Conservation (phyloP, 1,140 invertebrate genomes). For the Sitobion miscanthi region DNA sequence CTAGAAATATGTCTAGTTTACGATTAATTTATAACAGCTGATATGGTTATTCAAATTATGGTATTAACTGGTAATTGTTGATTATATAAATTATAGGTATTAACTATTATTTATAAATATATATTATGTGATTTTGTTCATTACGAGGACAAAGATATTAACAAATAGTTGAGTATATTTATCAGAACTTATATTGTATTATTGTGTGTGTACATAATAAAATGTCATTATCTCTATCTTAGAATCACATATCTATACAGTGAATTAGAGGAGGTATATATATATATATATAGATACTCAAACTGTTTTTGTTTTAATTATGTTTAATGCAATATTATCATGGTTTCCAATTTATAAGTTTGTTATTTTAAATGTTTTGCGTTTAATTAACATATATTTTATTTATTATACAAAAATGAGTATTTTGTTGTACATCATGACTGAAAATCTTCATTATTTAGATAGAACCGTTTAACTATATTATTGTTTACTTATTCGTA, state of each 20-base stretch:
- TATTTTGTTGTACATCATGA: not conserved
- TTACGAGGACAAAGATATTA: not conserved
- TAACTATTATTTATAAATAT: not conserved
- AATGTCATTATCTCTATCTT: not conserved
- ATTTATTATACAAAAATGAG: not conserved
- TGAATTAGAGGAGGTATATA: not conserved
- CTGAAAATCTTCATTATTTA: not conserved
- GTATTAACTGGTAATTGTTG: not conserved
- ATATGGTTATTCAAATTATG: not conserved
- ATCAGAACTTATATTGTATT: not conserved
- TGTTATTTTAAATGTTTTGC: not conserved
- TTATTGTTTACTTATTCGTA: not conserved
- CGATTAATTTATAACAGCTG: not conserved
- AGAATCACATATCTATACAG: not conserved
- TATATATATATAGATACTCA: not conserved
- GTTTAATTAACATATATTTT: not conserved
- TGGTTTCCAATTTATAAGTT: not conserved
- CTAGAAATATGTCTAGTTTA: not conserved
- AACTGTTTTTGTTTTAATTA: not conserved
- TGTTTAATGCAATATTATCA: not conserved
- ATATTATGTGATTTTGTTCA: not conserved
- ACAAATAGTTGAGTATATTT: not conserved
- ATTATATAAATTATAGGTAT: not conserved
- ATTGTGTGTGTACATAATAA: not conserved
- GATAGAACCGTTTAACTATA: not conserved